A percentile compares a stretch with the other conserved stretches of the same genome.
Conservation (phyloP, 2,888 invertebrate species). For the Embidobia sp. region DNA sequence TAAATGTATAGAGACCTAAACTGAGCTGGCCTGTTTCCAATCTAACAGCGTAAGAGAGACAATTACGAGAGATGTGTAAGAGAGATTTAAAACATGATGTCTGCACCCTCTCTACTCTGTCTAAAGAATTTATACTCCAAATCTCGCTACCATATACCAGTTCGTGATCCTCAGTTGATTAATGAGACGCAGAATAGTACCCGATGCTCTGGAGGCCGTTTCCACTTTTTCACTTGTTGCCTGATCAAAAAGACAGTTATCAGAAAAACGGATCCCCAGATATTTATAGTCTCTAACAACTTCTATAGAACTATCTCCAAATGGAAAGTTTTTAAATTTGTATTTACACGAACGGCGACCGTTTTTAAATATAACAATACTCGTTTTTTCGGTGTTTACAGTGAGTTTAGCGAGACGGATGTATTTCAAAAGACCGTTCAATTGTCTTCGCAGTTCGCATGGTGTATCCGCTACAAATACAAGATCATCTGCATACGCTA, state of each 20-base stretch:
- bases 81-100: not conserved
- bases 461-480: constrained; percentile 23
- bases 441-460: not conserved
- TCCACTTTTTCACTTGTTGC: not conserved
- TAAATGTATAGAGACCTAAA: not conserved
- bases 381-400: not conserved
- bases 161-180: not conserved
- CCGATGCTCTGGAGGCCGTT: not conserved
- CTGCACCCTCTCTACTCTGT: constrained; percentile 5
- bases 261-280: not conserved
- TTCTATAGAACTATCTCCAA: not conserved
- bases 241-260: not conserved
- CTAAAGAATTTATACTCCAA: not conserved
- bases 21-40: not conserved
- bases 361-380: constrained; percentile 2
- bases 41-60: not conserved
- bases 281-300: constrained; percentile 7
- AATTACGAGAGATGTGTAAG: not conserved
- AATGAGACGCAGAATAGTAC: not conserved
- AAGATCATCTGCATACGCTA: too few relatives aligned
- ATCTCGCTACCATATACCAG: constrained; percentile 1
- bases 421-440: not conserved
- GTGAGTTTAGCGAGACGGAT: not conserved
- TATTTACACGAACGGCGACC: too few relatives aligned
- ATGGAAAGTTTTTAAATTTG: not conserved